Percentiles rank a stretch among this genome's conserved stretches.
These are phyloP conservation scores for Sinotaia quadrata DNA, from an alignment of 2,888 invertebrate genomes.

Conservation along the genomic window DNA sequence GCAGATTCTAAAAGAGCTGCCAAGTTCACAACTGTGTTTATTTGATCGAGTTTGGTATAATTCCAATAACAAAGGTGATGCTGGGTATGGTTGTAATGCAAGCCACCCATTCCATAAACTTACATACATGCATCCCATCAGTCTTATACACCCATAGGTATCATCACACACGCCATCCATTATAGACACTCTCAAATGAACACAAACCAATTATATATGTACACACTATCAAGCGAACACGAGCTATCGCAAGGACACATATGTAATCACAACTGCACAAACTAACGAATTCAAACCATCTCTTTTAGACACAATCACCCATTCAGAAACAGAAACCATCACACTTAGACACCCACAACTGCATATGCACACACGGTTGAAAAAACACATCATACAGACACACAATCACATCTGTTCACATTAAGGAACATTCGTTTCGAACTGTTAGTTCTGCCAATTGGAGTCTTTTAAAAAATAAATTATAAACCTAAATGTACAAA, in stretches of 20 bases:
- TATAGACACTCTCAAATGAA: background rate
- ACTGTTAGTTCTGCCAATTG: no score
- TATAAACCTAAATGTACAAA: no score
- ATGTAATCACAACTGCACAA: background rate
- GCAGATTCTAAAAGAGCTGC: no score
- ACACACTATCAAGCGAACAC: background rate
- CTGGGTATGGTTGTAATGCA: no score
- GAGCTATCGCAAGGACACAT: background rate
- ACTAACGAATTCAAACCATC: background rate
- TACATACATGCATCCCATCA: no score
- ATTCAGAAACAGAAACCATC: background rate
- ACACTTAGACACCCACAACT: background rate
- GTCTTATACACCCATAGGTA: background rate
- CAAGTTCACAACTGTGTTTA: no score
- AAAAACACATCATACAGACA: background rate
- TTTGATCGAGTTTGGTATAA: no score
- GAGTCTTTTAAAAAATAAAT: no score
- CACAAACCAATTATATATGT: background rate
- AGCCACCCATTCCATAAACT: no score
- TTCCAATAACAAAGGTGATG: no score
- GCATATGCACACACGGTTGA: background rate
- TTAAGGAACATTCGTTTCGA: no score
- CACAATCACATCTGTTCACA: background rate
- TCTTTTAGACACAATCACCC: background rate
- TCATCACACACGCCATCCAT: background rate